Conservation (phyloP, 2,797 vertebrate genomes). For the Orientallactaga sibirica region DNA sequence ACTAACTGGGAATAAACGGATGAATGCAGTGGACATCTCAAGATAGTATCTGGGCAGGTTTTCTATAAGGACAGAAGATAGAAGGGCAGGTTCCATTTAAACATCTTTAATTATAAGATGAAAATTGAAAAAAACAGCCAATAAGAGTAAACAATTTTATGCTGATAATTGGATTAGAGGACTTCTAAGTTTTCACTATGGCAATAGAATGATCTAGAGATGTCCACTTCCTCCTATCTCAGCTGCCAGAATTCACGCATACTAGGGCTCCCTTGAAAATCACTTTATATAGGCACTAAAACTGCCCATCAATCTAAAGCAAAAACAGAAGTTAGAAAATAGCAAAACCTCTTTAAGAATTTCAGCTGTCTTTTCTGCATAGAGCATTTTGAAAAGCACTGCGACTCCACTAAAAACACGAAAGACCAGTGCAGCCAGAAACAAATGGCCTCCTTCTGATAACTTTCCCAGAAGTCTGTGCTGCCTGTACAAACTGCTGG, state of each 20-base stretch:
- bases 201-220: slow-evolving; percentile 25
- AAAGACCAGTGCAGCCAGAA: slow-evolving; percentile 55
- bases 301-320: slow-evolving; percentile 53
- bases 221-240: slow-evolving; percentile 18
- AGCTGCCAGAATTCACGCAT: slow-evolving; percentile 1
- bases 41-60: not conserved
- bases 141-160: slow-evolving; percentile 3
- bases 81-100: slow-evolving; percentile 49
- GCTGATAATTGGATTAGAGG: slow-evolving; percentile 49
- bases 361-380: slow-evolving; percentile 51
- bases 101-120: slow-evolving; percentile 20
- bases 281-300: slow-evolving; percentile 36
- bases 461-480: slow-evolving; percentile 39
- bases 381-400: not conserved
- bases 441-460: slow-evolving; percentile 55
- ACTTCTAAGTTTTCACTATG: slow-evolving; percentile 47
- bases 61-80: not conserved
- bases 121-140: slow-evolving; percentile 31
- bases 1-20: not conserved
- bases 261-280: slow-evolving; percentile 42
- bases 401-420: slow-evolving; percentile 67
- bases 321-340: slow-evolving; percentile 65
- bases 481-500: slow-evolving; percentile 14
- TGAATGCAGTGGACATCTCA: not conserved
- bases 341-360: slow-evolving; percentile 42